phyloP scores from a whole-genome alignment of 2,797 vertebrate species.

The Pseudocheirus occidentalis region DNA sequence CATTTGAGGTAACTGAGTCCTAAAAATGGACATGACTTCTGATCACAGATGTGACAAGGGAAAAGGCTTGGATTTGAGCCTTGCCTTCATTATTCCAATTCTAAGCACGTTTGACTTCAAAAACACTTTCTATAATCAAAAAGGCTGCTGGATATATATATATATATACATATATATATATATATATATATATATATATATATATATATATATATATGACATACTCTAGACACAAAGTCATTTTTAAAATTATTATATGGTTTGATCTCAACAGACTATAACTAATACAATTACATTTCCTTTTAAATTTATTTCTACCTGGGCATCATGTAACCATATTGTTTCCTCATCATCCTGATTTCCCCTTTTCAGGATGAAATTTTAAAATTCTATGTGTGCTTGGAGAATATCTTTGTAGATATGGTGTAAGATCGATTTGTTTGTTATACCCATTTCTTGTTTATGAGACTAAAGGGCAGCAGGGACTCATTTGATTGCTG shows the following conservation, averaged over 20 bases:
- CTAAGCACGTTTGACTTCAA: background rate
- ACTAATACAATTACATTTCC: conserved; percentile 49
- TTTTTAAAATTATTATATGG: conserved; percentile 8
- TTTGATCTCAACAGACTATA: conserved; percentile 7
- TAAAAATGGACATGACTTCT: background rate
- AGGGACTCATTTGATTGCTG: conserved; percentile 19
- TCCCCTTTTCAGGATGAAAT: conserved; percentile 26
- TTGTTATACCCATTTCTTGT: conserved; percentile 46
- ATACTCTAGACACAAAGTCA: background rate
- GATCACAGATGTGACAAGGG: background rate
- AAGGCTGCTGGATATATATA: too few species aligned
- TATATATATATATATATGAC: background rate
- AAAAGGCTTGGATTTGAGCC: background rate
- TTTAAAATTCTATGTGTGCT: conserved; percentile 8
- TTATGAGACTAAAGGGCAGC: conserved; percentile 32
- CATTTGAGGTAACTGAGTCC: background rate
- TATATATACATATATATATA: too few species aligned
- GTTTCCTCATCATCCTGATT: background rate
- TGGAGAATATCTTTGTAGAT: conserved; percentile 11
- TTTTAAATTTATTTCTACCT: conserved; percentile 58
- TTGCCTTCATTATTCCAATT: background rate
- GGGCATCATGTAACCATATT: conserved; percentile 35
- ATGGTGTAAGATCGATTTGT: background rate
- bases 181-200: too few species aligned
- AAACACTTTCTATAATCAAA: background rate